A percentile compares a stretch with the other conserved stretches of the same genome.
Conservation (phyloP, 2,113 vertebrate species). For the Tinamus guttatus region DNA sequence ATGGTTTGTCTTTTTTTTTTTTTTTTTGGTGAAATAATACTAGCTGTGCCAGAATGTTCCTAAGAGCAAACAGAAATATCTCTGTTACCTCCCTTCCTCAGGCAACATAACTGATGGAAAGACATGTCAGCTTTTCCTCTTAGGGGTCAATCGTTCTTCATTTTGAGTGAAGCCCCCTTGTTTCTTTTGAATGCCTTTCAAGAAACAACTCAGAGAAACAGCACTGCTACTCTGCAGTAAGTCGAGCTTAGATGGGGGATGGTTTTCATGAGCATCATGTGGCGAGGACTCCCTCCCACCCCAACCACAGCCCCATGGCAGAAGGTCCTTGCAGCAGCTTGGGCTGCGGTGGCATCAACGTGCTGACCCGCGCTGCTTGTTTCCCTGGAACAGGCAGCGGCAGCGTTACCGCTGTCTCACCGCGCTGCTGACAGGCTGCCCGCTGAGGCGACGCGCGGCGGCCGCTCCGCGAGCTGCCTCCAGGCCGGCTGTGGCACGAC, state of each 20-base stretch:
- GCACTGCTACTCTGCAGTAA: rapidly evolving
- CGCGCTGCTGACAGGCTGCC: no score
- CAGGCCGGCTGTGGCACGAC: background rate
- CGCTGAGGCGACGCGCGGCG: no score
- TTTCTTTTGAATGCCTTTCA: background rate
- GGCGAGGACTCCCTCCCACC: rapidly evolving
- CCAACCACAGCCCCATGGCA: rapidly evolving
- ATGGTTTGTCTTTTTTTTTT: background rate
- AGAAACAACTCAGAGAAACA: background rate
- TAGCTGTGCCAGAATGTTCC: background rate
- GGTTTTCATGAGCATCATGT: background rate
- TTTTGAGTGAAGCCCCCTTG: background rate
- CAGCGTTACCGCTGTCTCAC: background rate
- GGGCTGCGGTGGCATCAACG: background rate
- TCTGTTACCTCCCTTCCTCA: background rate
- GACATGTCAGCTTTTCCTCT: background rate
- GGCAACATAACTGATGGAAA: background rate
- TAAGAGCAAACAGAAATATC: background rate
- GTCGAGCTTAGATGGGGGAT: background rate
- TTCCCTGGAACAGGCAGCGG: background rate
- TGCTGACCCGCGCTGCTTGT: background rate
- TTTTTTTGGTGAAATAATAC: background rate
- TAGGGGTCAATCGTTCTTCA: background rate
- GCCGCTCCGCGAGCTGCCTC: background rate
- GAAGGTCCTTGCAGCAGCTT: background rate